A percentile compares a stretch with the other conserved stretches of the same genome.
Evolutionary conservation across 2,113 vertebrate genomes (phyloP).

Genomic region (Tenebrosternarchus preto): DNA sequence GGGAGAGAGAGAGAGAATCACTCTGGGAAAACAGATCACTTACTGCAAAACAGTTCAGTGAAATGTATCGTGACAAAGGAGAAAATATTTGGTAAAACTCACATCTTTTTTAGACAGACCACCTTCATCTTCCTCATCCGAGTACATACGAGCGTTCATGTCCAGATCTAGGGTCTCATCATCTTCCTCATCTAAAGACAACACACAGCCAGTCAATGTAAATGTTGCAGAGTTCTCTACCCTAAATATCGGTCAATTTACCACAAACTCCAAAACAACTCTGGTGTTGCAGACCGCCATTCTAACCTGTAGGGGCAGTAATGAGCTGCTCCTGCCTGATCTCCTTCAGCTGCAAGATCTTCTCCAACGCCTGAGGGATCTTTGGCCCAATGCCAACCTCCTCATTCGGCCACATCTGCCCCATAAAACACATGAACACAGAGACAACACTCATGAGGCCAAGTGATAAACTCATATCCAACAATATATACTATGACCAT

Average conservation of each 20-base stretch:
- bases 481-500: neutral
- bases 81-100: conserved; percentile 17
- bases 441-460: neutral
- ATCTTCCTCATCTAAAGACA: conserved; percentile 65
- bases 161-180: conserved; percentile 77
- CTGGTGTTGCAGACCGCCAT: neutral
- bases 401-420: conserved; percentile 76
- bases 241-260: no score
- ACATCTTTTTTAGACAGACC: conserved; percentile 83
- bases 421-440: neutral
- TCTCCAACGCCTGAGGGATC: conserved; percentile 91
- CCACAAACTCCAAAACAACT: neutral
- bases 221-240: neutral
- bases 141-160: conserved; percentile 66
- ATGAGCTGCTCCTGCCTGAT: conserved; percentile 88
- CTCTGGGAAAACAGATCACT: neutral
- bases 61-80: neutral
- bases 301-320: conserved; percentile 69
- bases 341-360: conserved; percentile 93
- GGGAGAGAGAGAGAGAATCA: neutral
- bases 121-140: conserved; percentile 80
- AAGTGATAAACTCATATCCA: neutral
- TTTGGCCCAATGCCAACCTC: conserved; percentile 83
- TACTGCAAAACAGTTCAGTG: neutral
- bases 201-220: neutral